These are phyloP conservation scores for Drosophila atroscutellata DNA, from an alignment of 2,888 invertebrate genomes.

Conservation along the genomic window DNA sequence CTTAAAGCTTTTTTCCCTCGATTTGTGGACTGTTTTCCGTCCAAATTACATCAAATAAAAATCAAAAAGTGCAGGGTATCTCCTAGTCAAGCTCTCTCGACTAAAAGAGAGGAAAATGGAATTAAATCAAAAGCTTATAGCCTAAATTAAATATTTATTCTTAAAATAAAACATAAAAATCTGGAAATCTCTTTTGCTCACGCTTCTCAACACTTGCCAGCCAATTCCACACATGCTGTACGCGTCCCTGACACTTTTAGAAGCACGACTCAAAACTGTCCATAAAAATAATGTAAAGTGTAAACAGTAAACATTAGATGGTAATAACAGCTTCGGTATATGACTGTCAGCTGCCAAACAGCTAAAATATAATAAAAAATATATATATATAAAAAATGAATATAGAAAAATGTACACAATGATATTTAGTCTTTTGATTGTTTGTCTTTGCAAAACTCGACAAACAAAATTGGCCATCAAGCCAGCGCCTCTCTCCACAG, in stretches of 20 bases:
- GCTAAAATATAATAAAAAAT: constrained; percentile 8
- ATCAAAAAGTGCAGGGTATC: neutral
- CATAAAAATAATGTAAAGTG: neutral
- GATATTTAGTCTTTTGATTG: constrained; percentile 2
- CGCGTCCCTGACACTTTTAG: neutral
- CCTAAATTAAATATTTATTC: neutral
- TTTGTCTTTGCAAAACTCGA: constrained; percentile 8
- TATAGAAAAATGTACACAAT: neutral
- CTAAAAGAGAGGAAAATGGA: neutral
- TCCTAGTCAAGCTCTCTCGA: neutral
- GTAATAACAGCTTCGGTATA: neutral
- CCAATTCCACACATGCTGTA: neutral
- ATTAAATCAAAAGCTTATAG: neutral
- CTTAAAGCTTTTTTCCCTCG: neutral
- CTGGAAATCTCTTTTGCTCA: neutral
- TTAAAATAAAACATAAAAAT: neutral
- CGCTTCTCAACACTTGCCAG: neutral
- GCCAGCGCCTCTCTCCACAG: neutral
- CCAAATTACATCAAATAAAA: neutral
- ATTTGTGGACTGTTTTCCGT: neutral
- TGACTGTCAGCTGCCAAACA: constrained; percentile 6
- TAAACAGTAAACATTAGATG: neutral
- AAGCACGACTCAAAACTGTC: neutral
- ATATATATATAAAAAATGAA: neutral
- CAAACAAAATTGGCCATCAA: constrained; percentile 15